Evolutionary conservation across 2,888 invertebrate species (phyloP).

Genomic region (Unio delphinus): DNA sequence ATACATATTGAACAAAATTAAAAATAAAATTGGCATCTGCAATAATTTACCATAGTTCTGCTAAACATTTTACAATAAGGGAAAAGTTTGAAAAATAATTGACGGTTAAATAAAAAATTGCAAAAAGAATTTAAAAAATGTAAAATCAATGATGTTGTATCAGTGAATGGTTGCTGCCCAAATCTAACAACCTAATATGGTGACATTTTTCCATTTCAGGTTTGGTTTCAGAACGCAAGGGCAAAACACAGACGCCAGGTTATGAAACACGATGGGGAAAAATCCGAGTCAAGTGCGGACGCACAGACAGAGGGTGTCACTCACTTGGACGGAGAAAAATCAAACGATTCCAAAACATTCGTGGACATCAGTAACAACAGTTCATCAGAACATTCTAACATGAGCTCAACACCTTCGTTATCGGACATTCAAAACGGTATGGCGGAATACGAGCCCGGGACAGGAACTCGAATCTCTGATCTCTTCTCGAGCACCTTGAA

Average conservation of each 20-base stretch:
- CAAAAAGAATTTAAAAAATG: too few species aligned
- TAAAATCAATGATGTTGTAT: too few species aligned
- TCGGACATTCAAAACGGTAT: conserved; percentile 60
- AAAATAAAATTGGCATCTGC: too few species aligned
- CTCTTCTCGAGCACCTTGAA: conserved; percentile 61
- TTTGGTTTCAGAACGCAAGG: conserved; percentile 99
- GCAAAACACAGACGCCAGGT: conserved; percentile 98
- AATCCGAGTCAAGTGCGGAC: conserved; percentile 22
- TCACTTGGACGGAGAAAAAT: conserved; percentile 40
- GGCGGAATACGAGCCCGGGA: conserved; percentile 54
- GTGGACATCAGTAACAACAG: conserved; percentile 54
- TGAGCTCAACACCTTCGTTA: conserved; percentile 52
- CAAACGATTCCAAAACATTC: conserved; percentile 36
- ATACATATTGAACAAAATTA: too few species aligned
- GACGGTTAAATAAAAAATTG: too few species aligned
- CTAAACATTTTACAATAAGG: too few species aligned
- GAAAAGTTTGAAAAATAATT: too few species aligned
- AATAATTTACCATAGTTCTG: too few species aligned
- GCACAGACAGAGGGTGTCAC: conserved; percentile 18
- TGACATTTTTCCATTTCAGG: conserved; percentile 76
- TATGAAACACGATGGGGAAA: conserved; percentile 54
- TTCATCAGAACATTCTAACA: conserved; percentile 61
- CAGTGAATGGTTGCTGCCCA: too few species aligned
- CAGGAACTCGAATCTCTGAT: conserved; percentile 57
- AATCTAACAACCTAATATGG: too few species aligned